Conservation (phyloP, 2,888 invertebrate species). For the Autographa gamma region DNA sequence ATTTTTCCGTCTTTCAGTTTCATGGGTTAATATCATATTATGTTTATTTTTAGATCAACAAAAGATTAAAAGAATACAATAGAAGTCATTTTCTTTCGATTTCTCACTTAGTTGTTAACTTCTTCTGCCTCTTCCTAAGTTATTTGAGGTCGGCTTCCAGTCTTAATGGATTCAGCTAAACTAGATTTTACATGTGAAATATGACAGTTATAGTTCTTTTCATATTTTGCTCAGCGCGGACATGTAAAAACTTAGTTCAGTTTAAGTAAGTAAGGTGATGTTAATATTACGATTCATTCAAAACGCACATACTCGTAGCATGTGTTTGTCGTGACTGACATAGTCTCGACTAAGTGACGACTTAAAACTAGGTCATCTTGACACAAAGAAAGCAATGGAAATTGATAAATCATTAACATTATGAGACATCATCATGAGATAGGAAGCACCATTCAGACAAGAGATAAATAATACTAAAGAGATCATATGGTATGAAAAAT, state of each 20-base stretch:
- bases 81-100: no score
- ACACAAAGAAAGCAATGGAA: background rate
- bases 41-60: constrained; percentile 1
- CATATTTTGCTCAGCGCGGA: background rate
- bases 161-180: no score
- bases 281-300: background rate
- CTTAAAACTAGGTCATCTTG: background rate
- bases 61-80: background rate
- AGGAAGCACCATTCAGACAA: no score
- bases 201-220: background rate
- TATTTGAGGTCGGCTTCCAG: no score
- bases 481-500: no score
- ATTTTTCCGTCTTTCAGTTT: background rate
- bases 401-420: no score
- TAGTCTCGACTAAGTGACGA: background rate
- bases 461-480: no score
- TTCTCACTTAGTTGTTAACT: no score
- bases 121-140: no score
- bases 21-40: background rate
- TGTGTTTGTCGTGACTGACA: no score
- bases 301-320: background rate
- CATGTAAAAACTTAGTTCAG: background rate
- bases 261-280: background rate
- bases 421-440: no score
- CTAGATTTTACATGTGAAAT: no score